Evolutionary conservation across 2,113 vertebrate genomes (phyloP), one percentile per base, ranked within the genome.

Genomic region (Chamaetylas fuelleborni): DNA sequence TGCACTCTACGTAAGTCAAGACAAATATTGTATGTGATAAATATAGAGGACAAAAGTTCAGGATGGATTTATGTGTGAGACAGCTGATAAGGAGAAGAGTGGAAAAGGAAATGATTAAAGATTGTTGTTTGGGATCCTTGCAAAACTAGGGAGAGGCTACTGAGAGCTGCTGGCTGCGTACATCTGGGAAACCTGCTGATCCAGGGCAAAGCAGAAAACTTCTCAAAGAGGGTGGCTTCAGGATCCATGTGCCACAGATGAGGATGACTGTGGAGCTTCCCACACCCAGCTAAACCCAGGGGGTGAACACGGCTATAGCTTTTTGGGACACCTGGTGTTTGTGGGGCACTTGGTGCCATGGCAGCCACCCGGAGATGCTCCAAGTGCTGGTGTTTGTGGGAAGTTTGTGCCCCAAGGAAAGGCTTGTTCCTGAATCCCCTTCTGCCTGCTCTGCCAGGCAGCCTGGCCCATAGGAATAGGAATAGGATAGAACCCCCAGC

Each of bases 41-140:
- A 96, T 90, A 95, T 11, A 94, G 86, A 96, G 90, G 93, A 95
- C 86, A 93, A 88, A 92, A 90, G 86, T 94, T 96, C 85, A 64
- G 40, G 23, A 38, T 42, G 56, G 77, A 88, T 81, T 95, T 91
- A 94, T 93, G 85, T 82, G 79, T 86, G 86, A 94, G 73, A 89
- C 81, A 96, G 78, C 70, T 93, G 96, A 96, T 97, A 96, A 95
- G 69, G n/a, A 89, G 84, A 71, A 88, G 61, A 88, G 70, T 66
- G 77, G 73, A 82, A 88, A 76, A 58, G 18, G 48, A 86, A 95
- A 94, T 86, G 17, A 93, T 93, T 86, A 58, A 90, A 88, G 42
- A 86, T 67, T 71, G 24, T 54, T 90, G 4, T 56, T 91, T 54
- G 40, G 54, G 66, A 47, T 83, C 34, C 54, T 84, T 90, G 93